These are phyloP conservation scores for Allygus modestus DNA, from an alignment of 2,888 invertebrate species.

Conservation along the genomic window DNA sequence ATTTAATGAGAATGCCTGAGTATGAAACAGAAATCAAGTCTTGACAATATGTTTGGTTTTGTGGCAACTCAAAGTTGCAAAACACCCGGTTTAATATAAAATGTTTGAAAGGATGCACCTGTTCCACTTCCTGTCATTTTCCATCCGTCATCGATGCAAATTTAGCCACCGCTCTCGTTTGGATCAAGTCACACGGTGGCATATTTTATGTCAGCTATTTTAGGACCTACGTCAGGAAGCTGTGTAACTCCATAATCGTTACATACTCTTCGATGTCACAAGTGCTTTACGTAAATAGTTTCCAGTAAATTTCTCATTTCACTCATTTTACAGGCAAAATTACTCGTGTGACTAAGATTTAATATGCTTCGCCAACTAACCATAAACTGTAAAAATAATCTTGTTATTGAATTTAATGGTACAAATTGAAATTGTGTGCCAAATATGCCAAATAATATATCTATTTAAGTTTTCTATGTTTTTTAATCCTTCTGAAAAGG, in stretches of 20 bases:
- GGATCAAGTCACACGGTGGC: slow-evolving; percentile 35
- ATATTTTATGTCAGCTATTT: slow-evolving; percentile 51
- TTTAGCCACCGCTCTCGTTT: slow-evolving; percentile 13
- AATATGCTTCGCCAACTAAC: no score
- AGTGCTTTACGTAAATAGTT: slow-evolving; percentile 26
- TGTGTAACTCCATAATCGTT: slow-evolving; percentile 28
- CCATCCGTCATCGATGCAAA: slow-evolving; percentile 50
- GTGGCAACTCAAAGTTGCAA: background rate
- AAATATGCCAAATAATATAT: no score
- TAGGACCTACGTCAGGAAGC: slow-evolving; percentile 27
- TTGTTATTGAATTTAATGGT: no score
- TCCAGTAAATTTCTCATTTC: background rate
- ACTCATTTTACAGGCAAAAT: background rate
- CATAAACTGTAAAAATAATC: no score
- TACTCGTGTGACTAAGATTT: background rate
- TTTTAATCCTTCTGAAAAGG: no score
- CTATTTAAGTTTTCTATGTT: no score
- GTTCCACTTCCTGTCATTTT: slow-evolving; percentile 37
- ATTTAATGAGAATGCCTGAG: no score
- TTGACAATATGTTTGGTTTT: background rate
- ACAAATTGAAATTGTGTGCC: no score
- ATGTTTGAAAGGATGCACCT: slow-evolving; percentile 27
- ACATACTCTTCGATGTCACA: slow-evolving; percentile 28
- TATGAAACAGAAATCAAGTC: no score
- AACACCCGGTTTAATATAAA: slow-evolving; percentile 34